phyloP scores from a whole-genome alignment of 2,797 vertebrate species.

The Crypturellus tataupa region DNA sequence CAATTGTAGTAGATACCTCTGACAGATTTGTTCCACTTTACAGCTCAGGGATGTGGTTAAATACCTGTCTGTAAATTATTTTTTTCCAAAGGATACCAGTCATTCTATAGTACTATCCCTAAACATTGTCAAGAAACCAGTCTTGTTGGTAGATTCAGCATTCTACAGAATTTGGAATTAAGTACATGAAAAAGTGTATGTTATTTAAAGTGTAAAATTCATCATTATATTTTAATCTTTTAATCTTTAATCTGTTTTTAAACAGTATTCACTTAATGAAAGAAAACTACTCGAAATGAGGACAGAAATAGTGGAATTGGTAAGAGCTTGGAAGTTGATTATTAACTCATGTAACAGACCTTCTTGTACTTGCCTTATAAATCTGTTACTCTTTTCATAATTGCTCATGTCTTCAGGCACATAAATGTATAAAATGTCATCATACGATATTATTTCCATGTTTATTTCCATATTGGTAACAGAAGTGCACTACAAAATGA shows the following conservation, averaged over 20 bases:
- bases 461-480: not conserved
- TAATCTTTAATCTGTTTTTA: not conserved
- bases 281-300: constrained; percentile 89
- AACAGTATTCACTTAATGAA: constrained; percentile 89
- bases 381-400: not conserved
- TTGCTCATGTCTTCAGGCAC: not conserved
- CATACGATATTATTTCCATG: not conserved
- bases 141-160: not conserved
- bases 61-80: not conserved
- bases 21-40: not conserved
- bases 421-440: not conserved
- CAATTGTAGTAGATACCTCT: not conserved
- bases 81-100: not conserved
- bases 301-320: constrained; percentile 93
- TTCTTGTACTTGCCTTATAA: not conserved
- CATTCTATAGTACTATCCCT: not conserved
- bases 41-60: not conserved
- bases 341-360: not conserved
- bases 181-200: too few species aligned
- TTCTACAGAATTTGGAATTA: not conserved
- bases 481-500: not conserved
- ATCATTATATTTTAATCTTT: not conserved
- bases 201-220: too few species aligned
- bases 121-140: not conserved
- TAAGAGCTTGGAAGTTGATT: constrained; percentile 76